These are phyloP conservation scores for Ophiothrix spiculata DNA, from an alignment of 35 echinoderm and acorn worm genomes.

Conservation along the genomic window DNA sequence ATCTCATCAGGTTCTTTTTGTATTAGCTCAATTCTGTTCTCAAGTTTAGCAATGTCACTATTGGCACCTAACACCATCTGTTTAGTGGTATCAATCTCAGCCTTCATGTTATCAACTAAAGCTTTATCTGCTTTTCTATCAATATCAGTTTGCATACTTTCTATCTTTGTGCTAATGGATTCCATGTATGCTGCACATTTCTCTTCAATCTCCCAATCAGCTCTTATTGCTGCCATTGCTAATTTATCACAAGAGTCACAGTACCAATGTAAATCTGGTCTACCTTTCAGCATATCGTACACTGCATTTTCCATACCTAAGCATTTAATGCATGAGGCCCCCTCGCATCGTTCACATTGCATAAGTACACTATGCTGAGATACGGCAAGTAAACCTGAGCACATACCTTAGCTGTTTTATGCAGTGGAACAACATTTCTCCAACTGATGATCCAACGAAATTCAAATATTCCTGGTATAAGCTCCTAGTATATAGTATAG, in stretches of 20 bases:
- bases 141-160: background rate
- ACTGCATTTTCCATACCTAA: background rate
- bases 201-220: constrained; percentile 32
- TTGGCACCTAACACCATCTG: background rate
- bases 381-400: too few species aligned
- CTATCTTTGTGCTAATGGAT: background rate
- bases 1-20: constrained; percentile 7
- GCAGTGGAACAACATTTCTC: too few species aligned
- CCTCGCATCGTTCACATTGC: constrained; percentile 22
- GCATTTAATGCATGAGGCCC: background rate
- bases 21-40: background rate
- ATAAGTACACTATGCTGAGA: too few species aligned
- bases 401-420: too few species aligned
- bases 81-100: background rate
- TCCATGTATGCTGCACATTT: constrained; percentile 16
- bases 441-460: too few species aligned
- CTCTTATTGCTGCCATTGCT: constrained; percentile 22
- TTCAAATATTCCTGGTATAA: too few species aligned
- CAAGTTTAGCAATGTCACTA: background rate
- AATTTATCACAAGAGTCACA: background rate
- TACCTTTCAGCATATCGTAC: constrained; percentile 2
- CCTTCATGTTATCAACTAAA: background rate
- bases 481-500: too few species aligned
- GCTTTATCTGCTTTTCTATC: constrained; percentile 20
- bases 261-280: constrained; percentile 3